Conservation (phyloP, 2,797 vertebrate genomes). For the Myoxocephalus aenaeus region DNA sequence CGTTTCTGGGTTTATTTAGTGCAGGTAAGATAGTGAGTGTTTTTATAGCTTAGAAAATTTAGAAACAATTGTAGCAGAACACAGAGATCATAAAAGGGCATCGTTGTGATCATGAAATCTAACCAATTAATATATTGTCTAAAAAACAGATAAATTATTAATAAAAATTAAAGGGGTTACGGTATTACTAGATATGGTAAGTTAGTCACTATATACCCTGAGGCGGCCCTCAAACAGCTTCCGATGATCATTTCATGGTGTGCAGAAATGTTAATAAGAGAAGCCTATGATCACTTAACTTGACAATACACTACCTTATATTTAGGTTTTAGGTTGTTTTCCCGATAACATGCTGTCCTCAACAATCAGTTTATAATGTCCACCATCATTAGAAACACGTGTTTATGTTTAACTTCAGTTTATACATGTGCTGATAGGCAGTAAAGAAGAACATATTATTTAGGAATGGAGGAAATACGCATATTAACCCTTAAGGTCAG, state of each 20-base stretch:
- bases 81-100: background rate
- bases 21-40: background rate
- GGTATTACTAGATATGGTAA: background rate
- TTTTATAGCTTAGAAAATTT: background rate
- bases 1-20: slow-evolving; percentile 15
- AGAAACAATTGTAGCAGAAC: background rate
- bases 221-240: background rate
- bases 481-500: slow-evolving; percentile 64
- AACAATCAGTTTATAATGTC: background rate
- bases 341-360: background rate
- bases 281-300: no score
- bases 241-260: no score
- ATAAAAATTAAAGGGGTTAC: background rate
- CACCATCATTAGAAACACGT: slow-evolving; percentile 13
- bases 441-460: slow-evolving; percentile 59
- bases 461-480: slow-evolving; percentile 46
- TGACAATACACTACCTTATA: no score
- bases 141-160: background rate
- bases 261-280: no score
- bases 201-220: background rate
- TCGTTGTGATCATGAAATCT: background rate
- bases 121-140: background rate
- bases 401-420: background rate
- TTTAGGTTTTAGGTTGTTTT: slow-evolving; percentile 1
- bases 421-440: slow-evolving; percentile 18